Percentiles rank a stretch among this genome's conserved stretches.
phyloP scores from a whole-genome alignment of 2,113 vertebrate genomes.

The Leptobrachium ailaonicum region DNA sequence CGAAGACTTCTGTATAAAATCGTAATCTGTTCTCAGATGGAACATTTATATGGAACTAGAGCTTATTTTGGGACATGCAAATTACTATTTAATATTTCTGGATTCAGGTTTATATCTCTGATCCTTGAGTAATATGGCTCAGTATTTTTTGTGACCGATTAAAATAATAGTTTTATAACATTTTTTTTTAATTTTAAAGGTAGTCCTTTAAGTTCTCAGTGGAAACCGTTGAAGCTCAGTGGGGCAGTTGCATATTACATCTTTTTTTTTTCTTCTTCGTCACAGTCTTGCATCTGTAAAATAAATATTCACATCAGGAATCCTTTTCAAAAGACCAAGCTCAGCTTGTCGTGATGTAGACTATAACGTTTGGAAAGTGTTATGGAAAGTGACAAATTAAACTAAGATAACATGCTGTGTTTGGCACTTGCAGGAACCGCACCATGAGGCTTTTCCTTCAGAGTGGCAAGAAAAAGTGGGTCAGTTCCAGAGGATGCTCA shows the following conservation, averaged over 20 bases:
- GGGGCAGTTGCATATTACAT: background rate
- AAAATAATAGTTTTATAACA: too few species aligned
- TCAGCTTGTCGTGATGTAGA: background rate
- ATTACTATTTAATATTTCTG: too few species aligned
- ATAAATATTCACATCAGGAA: slow-evolving; percentile 5
- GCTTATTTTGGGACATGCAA: too few species aligned
- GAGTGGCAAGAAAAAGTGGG: slow-evolving; percentile 71
- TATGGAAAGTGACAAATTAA: slow-evolving; percentile 29
- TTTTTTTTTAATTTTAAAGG: too few species aligned
- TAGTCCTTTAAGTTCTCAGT: background rate
- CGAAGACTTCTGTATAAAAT: too few species aligned
- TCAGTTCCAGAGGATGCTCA: slow-evolving; percentile 81
- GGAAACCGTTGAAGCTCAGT: background rate
- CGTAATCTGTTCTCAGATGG: too few species aligned
- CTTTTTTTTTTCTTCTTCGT: background rate
- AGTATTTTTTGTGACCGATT: too few species aligned
- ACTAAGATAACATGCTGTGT: background rate
- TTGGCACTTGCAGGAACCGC: slow-evolving; percentile 66
- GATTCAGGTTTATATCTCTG: too few species aligned
- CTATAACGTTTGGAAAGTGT: background rate
- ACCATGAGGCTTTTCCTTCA: slow-evolving; percentile 73
- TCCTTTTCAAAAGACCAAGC: slow-evolving; percentile 4
- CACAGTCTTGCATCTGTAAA: background rate
- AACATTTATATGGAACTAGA: too few species aligned
- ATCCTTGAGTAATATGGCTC: too few species aligned